Percentiles rank a stretch among this genome's conserved stretches.
Evolutionary conservation across 2,797 vertebrate genomes (phyloP).

Genomic region (Gouania willdenowi): DNA sequence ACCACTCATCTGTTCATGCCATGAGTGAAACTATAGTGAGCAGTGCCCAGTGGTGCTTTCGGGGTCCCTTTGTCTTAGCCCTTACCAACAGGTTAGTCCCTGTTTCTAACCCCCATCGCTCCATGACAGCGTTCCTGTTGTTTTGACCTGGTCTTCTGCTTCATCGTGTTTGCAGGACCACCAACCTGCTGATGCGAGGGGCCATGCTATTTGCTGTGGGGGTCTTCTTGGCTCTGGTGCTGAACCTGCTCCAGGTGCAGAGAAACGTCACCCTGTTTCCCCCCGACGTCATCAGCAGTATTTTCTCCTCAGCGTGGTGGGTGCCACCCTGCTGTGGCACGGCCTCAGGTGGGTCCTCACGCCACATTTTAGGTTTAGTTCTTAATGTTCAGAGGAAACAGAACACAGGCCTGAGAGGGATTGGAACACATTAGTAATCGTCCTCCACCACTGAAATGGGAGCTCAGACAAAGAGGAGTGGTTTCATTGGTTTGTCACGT

Average conservation of each 20-base stretch:
- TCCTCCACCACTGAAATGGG: too few species aligned
- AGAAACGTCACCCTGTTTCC: slow-evolving; percentile 94
- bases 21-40: slow-evolving; percentile 40
- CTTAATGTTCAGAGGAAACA: too few species aligned
- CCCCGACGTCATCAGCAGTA: slow-evolving; percentile 91
- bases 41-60: slow-evolving; percentile 14
- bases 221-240: slow-evolving; percentile 88
- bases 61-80: slow-evolving; percentile 81
- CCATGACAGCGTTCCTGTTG: too few species aligned
- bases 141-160: background rate
- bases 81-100: slow-evolving; percentile 75
- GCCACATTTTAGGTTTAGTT: too few species aligned
- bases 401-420: too few species aligned
- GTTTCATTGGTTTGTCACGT: too few species aligned
- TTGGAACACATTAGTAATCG: too few species aligned
- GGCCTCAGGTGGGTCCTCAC: slow-evolving; percentile 87
- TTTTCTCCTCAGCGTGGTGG: slow-evolving; percentile 97
- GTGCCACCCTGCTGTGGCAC: slow-evolving; percentile 92
- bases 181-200: slow-evolving; percentile 87
- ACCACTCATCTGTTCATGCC: too few species aligned
- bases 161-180: slow-evolving; percentile 43
- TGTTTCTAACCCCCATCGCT: too few species aligned
- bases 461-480: too few species aligned
- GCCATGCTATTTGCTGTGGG: slow-evolving; percentile 89
- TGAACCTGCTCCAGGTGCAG: slow-evolving; percentile 94